Base-by-base conservation (phyloP, 2,888 invertebrate species). In the Diabrotica balteata region DNA sequence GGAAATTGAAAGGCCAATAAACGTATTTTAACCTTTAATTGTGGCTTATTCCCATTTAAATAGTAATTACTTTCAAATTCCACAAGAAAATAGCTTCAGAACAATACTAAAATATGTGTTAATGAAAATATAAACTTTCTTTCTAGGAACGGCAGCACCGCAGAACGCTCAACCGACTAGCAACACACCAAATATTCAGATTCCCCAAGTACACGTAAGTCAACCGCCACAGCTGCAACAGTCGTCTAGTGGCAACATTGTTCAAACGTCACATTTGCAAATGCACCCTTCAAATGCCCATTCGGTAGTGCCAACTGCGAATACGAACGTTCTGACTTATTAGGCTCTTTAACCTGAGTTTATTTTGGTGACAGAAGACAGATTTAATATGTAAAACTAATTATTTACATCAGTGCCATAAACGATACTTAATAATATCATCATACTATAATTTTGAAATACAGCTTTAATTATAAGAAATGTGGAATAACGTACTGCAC, bases 271-370 rank as follows among this genome's bases (percentile, higher is more conserved):
- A 4, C 80, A 81, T 70, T 63, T 83, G 73, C 77, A 81, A 47
- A 79, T 83, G 72, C 83, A 80, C 64, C 80, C 78, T 52, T 78
- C 80, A 51, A 78, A 83, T 11, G 84, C 83, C 72, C 87, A 87
- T 77, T 85, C 87, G n/a, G 87, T 86, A 61, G 87, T 87, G 68
- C 87, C 87, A 60, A 86, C 87, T 51, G 86, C 87, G 54, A 87
- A 87, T 68, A 85, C 86, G 66, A 83, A 83, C 72, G 87, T 87
- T 50, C 79, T 87, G 64, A 83, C 87, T 54, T 85, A 64, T 64
- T 64, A 64, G 58, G 63, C 63, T 45, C 58, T 64, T 43, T 64
- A 64, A 58, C 63, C 63, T 64, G 63, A 52, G 63, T 58, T 58
- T 49, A 8, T 32, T 55, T 55, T 11, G 45, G 44, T 57, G n/a